A percentile compares a stretch with the other conserved stretches of the same genome.
These are phyloP conservation scores for Sesia bembeciformis DNA, from an alignment of 2,888 invertebrate species.

Conservation along the genomic window DNA sequence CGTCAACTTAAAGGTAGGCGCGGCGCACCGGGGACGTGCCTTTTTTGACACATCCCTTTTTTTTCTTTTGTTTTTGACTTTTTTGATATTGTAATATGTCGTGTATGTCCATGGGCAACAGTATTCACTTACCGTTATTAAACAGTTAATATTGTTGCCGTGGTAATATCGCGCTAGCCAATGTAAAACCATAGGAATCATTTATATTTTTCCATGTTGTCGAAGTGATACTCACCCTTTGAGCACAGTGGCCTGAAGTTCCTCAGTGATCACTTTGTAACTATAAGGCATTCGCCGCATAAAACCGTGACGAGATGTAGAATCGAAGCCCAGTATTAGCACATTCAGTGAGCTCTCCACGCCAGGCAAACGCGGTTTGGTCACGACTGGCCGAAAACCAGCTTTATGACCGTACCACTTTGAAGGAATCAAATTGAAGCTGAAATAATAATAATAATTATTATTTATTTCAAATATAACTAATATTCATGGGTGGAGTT, in stretches of 20 bases:
- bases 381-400: not conserved
- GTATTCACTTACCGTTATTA: not conserved
- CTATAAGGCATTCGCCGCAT: conserved; percentile 85
- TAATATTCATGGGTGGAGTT: no score
- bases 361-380: conserved; percentile 2
- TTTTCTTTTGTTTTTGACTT: no score
- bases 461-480: no score
- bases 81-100: no score
- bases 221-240: conserved; percentile 67
- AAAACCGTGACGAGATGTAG: conserved; percentile 87
- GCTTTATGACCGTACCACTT: not conserved
- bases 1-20: no score
- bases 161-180: no score
- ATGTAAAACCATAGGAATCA: no score
- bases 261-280: conserved; percentile 77
- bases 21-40: no score
- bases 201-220: no score
- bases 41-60: no score
- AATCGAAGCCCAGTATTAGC: conserved; percentile 91
- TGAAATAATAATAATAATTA: no score
- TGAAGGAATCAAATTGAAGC: not conserved
- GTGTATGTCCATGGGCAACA: no score
- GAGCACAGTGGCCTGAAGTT: conserved; percentile 77
- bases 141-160: conserved; percentile 15
- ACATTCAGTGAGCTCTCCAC: conserved; percentile 70